These are phyloP conservation scores for Drosophila eohydei DNA, from an alignment of 2,888 invertebrate species.

Conservation along the genomic window DNA sequence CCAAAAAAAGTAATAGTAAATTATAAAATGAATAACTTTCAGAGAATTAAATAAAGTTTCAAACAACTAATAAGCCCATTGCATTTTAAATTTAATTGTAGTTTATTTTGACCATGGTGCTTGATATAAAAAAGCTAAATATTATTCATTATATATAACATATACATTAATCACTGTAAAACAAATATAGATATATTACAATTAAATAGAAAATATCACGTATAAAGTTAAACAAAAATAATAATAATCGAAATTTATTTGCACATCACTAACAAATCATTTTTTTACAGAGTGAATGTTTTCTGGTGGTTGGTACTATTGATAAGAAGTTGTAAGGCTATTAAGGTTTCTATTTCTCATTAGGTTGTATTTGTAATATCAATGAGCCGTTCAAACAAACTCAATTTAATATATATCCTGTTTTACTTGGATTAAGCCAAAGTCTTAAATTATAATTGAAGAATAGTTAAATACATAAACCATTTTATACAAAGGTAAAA, in stretches of 20 bases:
- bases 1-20: no score
- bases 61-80: no score
- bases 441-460: slow-evolving; percentile 27
- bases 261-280: slow-evolving; percentile 8
- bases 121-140: no score
- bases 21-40: no score
- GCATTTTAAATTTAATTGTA: no score
- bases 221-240: neutral
- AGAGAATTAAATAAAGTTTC: no score
- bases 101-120: no score
- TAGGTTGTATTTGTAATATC: slow-evolving; percentile 62
- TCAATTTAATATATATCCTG: slow-evolving; percentile 39
- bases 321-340: slow-evolving; percentile 76
- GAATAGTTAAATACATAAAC: slow-evolving; percentile 7
- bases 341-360: slow-evolving; percentile 57
- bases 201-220: no score
- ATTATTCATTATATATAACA: no score
- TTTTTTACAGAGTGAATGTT: slow-evolving; percentile 42
- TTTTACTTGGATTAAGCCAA: slow-evolving; percentile 31
- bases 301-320: slow-evolving; percentile 65
- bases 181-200: no score
- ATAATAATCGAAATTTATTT: neutral
- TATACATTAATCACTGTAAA: no score
- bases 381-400: slow-evolving; percentile 38
- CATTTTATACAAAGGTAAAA: slow-evolving; percentile 27